Conservation (phyloP, 2,888 invertebrate genomes). For the Caenorhabditis sp. region DNA sequence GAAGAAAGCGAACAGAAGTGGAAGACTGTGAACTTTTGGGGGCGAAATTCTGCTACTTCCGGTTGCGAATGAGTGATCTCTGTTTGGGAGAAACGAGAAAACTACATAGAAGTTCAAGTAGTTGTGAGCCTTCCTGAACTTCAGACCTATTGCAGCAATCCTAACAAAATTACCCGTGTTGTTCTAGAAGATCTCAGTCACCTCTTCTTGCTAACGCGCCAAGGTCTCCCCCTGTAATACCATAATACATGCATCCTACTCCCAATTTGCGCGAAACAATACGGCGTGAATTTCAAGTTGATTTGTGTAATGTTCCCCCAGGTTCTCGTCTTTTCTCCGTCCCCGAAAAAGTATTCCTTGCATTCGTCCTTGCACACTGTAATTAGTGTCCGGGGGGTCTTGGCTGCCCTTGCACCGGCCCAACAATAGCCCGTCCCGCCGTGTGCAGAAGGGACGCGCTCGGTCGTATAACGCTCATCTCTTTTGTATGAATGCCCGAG, state of each 20-base stretch:
- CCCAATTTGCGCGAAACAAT: constrained; percentile 52
- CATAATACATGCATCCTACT: constrained; percentile 24
- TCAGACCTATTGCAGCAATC: too few species aligned
- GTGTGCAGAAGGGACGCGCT: not conserved
- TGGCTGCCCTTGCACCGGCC: constrained; percentile 36
- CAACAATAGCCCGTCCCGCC: constrained; percentile 33
- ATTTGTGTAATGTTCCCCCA: constrained; percentile 36
- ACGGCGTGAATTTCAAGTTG: constrained; percentile 38
- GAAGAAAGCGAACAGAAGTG: not conserved
- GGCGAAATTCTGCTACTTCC: too few species aligned
- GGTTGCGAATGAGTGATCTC: not conserved
- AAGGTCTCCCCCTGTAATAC: constrained; percentile 8
- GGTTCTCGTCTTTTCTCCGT: constrained; percentile 4
- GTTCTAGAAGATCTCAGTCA: not conserved
- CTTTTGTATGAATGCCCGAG: constrained; percentile 32
- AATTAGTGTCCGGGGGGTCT: constrained; percentile 39
- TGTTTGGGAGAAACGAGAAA: too few species aligned
- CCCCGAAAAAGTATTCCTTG: constrained; percentile 7
- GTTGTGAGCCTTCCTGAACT: not conserved
- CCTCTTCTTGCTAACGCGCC: not conserved
- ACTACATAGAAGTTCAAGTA: not conserved
- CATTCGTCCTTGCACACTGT: constrained; percentile 55
- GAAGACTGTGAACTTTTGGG: constrained; percentile 1
- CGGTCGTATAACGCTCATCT: constrained; percentile 45
- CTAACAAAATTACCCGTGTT: too few species aligned